Evolutionary conservation across 1,140 invertebrate genomes (phyloP), one percentile per base, ranked within the genome.

Genomic region (Drosophila teissieri): DNA sequence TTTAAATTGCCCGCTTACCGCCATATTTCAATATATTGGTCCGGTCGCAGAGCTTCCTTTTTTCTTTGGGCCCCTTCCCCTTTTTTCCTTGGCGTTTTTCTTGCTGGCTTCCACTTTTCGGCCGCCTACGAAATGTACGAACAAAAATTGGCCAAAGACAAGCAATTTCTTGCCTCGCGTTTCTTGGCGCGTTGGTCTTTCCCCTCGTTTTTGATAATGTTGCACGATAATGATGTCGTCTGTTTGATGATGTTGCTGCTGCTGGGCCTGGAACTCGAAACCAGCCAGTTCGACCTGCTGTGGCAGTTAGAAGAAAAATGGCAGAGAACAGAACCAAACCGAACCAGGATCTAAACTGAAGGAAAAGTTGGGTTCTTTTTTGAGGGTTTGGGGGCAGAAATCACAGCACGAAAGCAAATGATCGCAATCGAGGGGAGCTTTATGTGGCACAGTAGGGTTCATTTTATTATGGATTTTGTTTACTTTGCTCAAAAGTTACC

Each of bases 1-100:
- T 88, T 88, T 88, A 88, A 88, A 88, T 88, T 90, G 84, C 85
- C 62, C 84, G 84, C 78, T 90, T 89, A 89, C 84, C 84, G 86
- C 80, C 84, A 89, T 89, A 89, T 89, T 89, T 89, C 83, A 88
- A 88, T 88, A 88, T 86, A 88, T 88, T 77, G 80, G 70, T 62
- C 31, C 19, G 17, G n/a, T 69, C 14, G 36, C 15, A 44, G 12
- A 24, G 49, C 6, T 48, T 27, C 34, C 27, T 19, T 45, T 31
- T 7, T 7, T 8, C 7, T 24, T 24, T 24, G 24, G 3, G n/a
- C 27, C 27, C 4, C 11, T 1, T 24, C 19, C 19, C 19, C 1
- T 15, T 31, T 15, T 11, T n/a, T 48, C 1, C 14, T 27, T 22
- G 39, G 24, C 22, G 14, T n/a, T 14, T 12, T 24, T 58, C 48